Evolutionary conservation across 2,797 vertebrate species (phyloP).

Genomic region (Nannoperca obscura): DNA sequence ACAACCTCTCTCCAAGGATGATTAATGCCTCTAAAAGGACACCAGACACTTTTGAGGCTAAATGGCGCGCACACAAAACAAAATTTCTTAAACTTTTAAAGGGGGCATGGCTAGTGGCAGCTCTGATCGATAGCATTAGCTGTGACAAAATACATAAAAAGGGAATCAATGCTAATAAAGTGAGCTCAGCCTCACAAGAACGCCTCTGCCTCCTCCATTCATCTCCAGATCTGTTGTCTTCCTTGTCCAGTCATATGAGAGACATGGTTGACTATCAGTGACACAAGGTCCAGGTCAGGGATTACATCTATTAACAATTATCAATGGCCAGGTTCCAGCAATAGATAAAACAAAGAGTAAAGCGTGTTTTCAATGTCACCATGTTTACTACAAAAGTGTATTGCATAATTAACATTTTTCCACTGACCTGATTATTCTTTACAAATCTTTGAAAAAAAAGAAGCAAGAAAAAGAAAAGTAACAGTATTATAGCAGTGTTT

Average conservation of each 20-base stretch:
- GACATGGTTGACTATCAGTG: constrained; percentile 56
- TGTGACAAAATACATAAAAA: constrained; percentile 84
- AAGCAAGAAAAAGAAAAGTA: not conserved
- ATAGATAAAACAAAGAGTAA: not conserved
- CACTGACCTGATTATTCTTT: not conserved
- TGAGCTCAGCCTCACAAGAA: constrained; percentile 77
- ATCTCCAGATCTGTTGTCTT: constrained; percentile 61
- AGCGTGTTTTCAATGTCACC: no score
- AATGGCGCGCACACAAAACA: constrained; percentile 45
- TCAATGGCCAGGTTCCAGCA: constrained; percentile 42
- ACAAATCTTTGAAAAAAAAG: not conserved
- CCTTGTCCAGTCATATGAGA: constrained; percentile 42
- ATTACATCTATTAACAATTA: constrained; percentile 75
- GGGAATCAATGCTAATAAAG: constrained; percentile 87
- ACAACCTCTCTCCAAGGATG: constrained; percentile 37
- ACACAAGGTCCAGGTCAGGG: constrained; percentile 69
- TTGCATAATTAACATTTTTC: not conserved
- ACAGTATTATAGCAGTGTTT: not conserved
- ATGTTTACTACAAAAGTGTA: not conserved
- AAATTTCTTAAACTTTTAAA: constrained; percentile 76
- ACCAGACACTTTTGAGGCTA: constrained; percentile 61
- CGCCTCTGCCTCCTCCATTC: constrained; percentile 53
- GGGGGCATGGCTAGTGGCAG: constrained; percentile 54
- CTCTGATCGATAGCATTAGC: constrained; percentile 81
- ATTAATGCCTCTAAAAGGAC: constrained; percentile 62